Evolutionary conservation across 2,113 vertebrate species (phyloP), one percentile per base, ranked within the genome.

Genomic region (Brachyistius frenatus): DNA sequence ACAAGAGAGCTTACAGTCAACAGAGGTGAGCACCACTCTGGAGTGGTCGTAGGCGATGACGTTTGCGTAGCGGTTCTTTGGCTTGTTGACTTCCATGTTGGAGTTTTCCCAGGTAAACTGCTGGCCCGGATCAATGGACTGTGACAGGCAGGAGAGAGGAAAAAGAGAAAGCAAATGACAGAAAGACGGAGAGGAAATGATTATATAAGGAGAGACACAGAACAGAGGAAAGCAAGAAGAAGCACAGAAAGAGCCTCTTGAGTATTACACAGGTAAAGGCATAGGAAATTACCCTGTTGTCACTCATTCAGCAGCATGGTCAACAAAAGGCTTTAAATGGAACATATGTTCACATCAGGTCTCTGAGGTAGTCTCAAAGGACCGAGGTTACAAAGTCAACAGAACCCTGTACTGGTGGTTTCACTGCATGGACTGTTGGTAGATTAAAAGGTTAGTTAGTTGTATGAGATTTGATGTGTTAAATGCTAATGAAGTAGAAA

Each of bases 61-160:
- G 0, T 99, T 99, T 86, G 97, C 97, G 67, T 99, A 99, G 92
- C 97, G 97, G 83, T 99, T 99, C 94, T 99, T 99, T 10, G 97
- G 97, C 89, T 99, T 99, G 86, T 99, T 99, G 83, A 99, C 97
- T 90, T 99, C 97, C 91, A 98, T 96, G 92, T 99, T 99, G 82
- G 97, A 99, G 88, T 99, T 97, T 92, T 99, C 97, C 97, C 97
- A 99, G 0, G 97, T 99, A 91, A 99, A 99, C 93, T 99, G 97
- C 90, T 99, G 97, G 39, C 96, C 96, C 0, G 97, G 97, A 87
- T 99, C 97, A 80, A 99, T 96, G 83, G 97, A 99, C 97, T 99
- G 89, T 62, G 66, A 60, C 62, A 44, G 35, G 61, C 55, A 62
- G 44, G 23, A 63, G 46, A 44, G 10, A 55, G 13, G 33, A 32